Percentiles rank a stretch among this genome's conserved stretches.
These are phyloP conservation scores for Cepaea hortensis DNA, from an alignment of 2,888 invertebrate genomes.

Conservation along the genomic window DNA sequence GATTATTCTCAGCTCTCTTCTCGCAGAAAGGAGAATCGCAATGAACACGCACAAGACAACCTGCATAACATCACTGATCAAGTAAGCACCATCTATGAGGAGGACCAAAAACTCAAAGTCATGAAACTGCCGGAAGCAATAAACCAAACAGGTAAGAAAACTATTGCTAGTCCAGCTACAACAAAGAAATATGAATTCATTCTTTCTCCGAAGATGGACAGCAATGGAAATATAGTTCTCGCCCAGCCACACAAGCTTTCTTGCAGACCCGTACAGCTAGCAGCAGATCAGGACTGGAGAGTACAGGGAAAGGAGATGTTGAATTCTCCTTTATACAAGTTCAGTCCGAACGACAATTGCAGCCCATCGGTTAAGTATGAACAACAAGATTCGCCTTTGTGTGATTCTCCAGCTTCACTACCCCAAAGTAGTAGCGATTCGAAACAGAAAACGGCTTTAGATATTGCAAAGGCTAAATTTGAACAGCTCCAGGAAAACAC, in stretches of 20 bases:
- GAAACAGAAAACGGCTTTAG: neutral
- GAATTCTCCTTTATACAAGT: neutral
- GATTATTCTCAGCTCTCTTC: slow-evolving; percentile 41
- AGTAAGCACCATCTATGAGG: neutral
- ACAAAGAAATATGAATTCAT: slow-evolving; percentile 32
- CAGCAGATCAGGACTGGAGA: neutral
- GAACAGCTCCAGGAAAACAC: neutral
- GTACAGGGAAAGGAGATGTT: neutral
- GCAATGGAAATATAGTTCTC: slow-evolving; percentile 29
- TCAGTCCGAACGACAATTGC: neutral
- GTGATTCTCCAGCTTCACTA: slow-evolving; percentile 12
- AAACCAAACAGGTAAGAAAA: neutral
- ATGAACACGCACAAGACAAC: neutral
- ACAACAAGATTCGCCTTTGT: neutral
- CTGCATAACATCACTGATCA: neutral
- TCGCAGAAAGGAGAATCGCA: slow-evolving; percentile 6
- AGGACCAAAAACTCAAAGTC: neutral
- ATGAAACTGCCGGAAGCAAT: neutral
- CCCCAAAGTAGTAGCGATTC: neutral
- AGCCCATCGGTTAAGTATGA: neutral
- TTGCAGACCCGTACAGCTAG: neutral
- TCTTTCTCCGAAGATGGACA: slow-evolving; percentile 40
- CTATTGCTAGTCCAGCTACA: neutral
- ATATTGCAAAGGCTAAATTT: slow-evolving; percentile 9
- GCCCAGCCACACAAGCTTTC: neutral